Evolutionary conservation across 2,888 invertebrate genomes (phyloP), one percentile per base, ranked within the genome.

Genomic region (Incurvaria masculella): DNA sequence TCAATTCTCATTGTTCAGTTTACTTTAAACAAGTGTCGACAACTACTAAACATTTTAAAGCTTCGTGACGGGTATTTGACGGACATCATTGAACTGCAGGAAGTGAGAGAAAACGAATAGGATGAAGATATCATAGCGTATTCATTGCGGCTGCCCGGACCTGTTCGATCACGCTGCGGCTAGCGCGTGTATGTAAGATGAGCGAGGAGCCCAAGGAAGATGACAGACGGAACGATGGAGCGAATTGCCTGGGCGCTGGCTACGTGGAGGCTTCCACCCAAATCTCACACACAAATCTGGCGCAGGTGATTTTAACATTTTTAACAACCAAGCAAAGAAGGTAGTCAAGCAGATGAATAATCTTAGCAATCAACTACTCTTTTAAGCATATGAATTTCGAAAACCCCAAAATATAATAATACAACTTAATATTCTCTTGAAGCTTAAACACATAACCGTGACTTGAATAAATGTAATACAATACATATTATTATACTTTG

Each of bases 201-300:
- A 76, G 74, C 61, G 75, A 74, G 63, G 73, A 74, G 65, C 65
- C 61, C 57, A 68, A 68, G 61, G 63, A 69, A 64, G 72, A 69
- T 59, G 69, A 65, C 53, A 65, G 65, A 58, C 65, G 62, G 57
- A 65, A 63, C 48, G 64, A 63, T 53, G 46, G 53, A 51, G 53
- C 57, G 42, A 51, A 55, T 48, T 53, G 53, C 49, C 56, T 57
- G 53, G 20, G 61, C 57, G 55, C 57, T 53, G 50, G 59, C 54
- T 50, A 44, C 19, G 52, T 56, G 27, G 71, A 69, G 46, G 64
- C 61, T 52, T 66, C 67, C 52, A 66, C 66, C 17, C 61, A 64
- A 61, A 64, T 46, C 57, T 66, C 50, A 66, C 72, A 52, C 69
- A 69, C 46, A 61, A 65, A 40, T 11, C 42, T 18, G 42, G 42